phyloP scores from a whole-genome alignment of 2,113 vertebrate species.

The Cepphus grylle region DNA sequence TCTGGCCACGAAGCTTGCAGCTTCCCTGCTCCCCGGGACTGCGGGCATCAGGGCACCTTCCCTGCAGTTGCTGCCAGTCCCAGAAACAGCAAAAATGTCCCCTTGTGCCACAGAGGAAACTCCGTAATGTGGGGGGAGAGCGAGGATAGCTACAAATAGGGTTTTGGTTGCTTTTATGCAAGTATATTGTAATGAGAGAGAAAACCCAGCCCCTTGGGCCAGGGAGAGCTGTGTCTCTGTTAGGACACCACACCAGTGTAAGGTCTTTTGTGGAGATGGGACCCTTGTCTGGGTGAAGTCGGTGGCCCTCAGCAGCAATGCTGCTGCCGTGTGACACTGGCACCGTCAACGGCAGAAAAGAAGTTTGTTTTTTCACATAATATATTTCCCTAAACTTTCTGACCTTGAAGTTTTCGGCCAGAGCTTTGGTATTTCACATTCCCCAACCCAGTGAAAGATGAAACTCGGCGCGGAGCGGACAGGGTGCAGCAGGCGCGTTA shows the following conservation, averaged over 20 bases:
- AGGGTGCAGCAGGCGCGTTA: background rate
- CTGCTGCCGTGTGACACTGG: background rate
- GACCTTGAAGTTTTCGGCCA: background rate
- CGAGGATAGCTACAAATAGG: background rate
- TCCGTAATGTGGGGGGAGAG: background rate
- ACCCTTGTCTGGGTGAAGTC: background rate
- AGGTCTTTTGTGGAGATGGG: background rate
- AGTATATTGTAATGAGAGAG: background rate
- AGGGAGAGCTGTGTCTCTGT: background rate
- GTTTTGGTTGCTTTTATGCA: background rate
- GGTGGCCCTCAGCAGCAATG: background rate
- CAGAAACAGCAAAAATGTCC: background rate
- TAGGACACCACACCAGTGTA: rapidly evolving
- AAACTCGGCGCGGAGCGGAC: rapidly evolving
- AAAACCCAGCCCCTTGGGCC: background rate
- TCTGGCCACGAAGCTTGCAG: background rate
- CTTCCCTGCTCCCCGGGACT: background rate
- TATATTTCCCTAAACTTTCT: background rate
- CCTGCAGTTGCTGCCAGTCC: background rate
- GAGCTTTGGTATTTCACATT: background rate
- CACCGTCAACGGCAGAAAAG: background rate
- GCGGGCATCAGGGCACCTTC: background rate
- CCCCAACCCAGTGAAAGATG: slow-evolving; percentile 11
- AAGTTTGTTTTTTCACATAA: background rate
- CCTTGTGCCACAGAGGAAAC: background rate